Percentiles rank a stretch among this genome's conserved stretches.
These are phyloP conservation scores for Pygoscelis antarcticus DNA, from an alignment of 2,113 vertebrate genomes.

Conservation along the genomic window DNA sequence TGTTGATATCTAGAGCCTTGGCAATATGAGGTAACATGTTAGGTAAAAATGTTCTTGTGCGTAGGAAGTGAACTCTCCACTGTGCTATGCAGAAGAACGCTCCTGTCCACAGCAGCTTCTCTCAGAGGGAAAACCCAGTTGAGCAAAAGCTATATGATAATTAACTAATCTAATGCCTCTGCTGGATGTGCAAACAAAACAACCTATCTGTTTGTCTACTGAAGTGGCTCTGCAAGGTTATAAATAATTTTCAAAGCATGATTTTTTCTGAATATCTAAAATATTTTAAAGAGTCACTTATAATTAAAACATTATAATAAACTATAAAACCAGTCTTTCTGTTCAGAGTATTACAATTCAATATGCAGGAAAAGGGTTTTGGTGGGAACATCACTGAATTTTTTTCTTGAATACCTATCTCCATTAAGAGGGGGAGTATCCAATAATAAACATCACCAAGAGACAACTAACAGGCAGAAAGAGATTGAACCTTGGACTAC, in stretches of 20 bases:
- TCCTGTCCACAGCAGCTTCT: not conserved
- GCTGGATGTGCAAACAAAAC: not conserved
- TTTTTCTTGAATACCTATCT: not conserved
- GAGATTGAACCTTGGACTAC: not conserved
- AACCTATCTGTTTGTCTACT: not conserved
- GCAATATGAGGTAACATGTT: not conserved
- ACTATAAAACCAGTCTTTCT: not conserved
- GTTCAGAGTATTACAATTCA: not conserved
- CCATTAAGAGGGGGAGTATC: not conserved
- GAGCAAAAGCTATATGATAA: not conserved
- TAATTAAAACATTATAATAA: not conserved
- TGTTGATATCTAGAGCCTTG: not conserved
- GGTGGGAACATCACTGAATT: not conserved
- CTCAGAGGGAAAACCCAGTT: not conserved
- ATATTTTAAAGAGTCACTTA: not conserved
- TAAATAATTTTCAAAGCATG: not conserved
- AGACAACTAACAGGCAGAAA: not conserved
- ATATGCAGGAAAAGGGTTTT: not conserved
- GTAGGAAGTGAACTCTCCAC: not conserved
- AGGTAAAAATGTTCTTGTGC: not conserved
- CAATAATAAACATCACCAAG: not conserved
- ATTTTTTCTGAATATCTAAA: not conserved
- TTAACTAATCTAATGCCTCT: not conserved
- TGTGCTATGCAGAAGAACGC: not conserved
- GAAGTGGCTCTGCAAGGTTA: not conserved